Conservation (phyloP, 2,888 invertebrate genomes). For the Bugula neritina region DNA sequence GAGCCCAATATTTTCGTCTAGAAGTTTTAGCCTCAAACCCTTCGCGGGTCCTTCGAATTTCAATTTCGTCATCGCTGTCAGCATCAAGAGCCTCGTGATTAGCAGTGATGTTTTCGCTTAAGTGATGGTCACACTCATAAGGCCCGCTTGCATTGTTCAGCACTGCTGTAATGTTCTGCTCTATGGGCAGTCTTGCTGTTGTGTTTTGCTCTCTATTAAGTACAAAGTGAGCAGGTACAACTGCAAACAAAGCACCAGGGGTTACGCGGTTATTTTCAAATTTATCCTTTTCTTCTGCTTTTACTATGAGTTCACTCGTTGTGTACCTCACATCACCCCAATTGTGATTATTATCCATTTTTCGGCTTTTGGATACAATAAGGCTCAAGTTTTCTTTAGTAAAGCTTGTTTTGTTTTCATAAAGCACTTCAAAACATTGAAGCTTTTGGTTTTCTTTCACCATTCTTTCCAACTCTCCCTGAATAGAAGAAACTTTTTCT, state of each 20-base stretch:
- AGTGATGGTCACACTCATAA: background rate
- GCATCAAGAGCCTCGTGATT: background rate
- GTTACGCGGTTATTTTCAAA: background rate
- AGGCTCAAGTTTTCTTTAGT: background rate
- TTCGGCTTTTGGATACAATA: background rate
- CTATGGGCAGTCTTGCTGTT: background rate
- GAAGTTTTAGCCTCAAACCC: background rate
- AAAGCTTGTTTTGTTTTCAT: background rate
- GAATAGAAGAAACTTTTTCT: background rate
- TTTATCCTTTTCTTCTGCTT: background rate
- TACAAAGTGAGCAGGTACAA: background rate
- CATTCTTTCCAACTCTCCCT: background rate
- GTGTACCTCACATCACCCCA: background rate
- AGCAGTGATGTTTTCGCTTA: background rate
- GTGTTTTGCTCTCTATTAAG: background rate
- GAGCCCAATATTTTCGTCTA: background rate
- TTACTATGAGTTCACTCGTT: background rate
- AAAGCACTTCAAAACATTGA: background rate
- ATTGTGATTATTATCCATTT: background rate
- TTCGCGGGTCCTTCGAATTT: background rate
- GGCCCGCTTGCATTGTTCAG: background rate
- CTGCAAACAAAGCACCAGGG: background rate
- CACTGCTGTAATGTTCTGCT: background rate
- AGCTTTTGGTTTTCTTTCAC: background rate
- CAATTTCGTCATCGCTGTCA: background rate